Evolutionary conservation across 2,797 vertebrate species (phyloP), one percentile per base, ranked within the genome.

Genomic region (Poeciliopsis paucimaculata): DNA sequence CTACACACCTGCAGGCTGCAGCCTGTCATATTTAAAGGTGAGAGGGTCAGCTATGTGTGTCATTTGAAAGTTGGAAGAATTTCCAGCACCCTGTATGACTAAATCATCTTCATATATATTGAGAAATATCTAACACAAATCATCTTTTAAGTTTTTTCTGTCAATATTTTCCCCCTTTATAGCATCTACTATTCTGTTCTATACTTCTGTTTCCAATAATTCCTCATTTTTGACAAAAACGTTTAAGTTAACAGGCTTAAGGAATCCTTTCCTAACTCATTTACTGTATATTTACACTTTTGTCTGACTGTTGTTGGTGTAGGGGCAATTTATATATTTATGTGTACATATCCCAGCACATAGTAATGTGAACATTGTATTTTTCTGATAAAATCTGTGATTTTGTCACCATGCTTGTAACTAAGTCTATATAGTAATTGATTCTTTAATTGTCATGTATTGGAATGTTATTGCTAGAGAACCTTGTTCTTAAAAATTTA

Each of bases 21-120:
- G 82, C 98, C 97, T 3, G 97, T 99, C 92, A 97, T 99, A 88
- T 98, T 99, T 91, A 99, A 97, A 98, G 98, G 98, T 98, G 89
- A 94, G 86, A 68, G 41, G 12, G 36, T 72, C 68, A 71, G 28
- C 47, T 71, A 73, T 81, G 43, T 16, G 16, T 31, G 51, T 28
- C 26, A n/a, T 43, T 43, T 45, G 18, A 70, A 70, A 70, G 34
- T n/a, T 7, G 23, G 5, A 71, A 13, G 12, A 45, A 70, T 43
- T 26, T 43, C 2, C 12, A 43, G 23, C 39, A n/a, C 2, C 5
- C 23, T 26, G 11, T n/a, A 15, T 71, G 41, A 7, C 41, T 16
- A 3, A 28, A 70, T 13, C 1, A 5, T 70, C 23, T n/a, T n/a
- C 23, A n/a, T 11, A n/a, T 43, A 13, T 46, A 46, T 46, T 46